A percentile compares a stretch with the other conserved stretches of the same genome.
Evolutionary conservation across 2,888 invertebrate genomes (phyloP).

Genomic region (Apoda limacodes): DNA sequence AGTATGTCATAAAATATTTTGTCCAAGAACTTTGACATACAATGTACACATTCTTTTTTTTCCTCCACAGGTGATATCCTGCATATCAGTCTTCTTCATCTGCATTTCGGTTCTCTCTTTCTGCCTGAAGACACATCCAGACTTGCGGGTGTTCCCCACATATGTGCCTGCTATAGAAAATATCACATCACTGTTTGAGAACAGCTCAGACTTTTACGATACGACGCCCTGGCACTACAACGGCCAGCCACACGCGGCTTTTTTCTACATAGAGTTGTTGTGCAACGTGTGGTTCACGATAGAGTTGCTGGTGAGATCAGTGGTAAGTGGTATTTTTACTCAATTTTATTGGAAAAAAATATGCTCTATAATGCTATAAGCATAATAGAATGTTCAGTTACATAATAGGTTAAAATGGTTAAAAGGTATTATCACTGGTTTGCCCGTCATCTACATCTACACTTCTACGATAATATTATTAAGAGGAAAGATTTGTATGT

Average conservation of each 20-base stretch:
- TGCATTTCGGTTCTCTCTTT: conserved; percentile 95
- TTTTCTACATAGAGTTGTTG: conserved; percentile 92
- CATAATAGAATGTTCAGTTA: too few species aligned
- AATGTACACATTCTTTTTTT: conserved; percentile 6
- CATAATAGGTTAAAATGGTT: too few species aligned
- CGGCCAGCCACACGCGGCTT: conserved; percentile 77
- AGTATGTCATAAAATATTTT: too few species aligned
- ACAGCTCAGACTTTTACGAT: conserved; percentile 22
- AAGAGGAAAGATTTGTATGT: too few species aligned
- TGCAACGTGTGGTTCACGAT: conserved; percentile 98
- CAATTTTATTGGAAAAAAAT: too few species aligned
- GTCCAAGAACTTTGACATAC: too few species aligned
- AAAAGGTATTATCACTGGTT: too few species aligned
- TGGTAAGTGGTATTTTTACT: conserved; percentile 83
- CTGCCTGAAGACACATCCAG: conserved; percentile 96
- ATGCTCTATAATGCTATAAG: too few species aligned
- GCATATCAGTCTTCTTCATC: conserved; percentile 95
- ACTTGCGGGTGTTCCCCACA: conserved; percentile 73
- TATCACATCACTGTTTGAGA: conserved; percentile 19
- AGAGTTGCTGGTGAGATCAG: conserved; percentile 87
- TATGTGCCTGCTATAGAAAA: conserved; percentile 21
- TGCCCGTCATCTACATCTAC: too few species aligned
- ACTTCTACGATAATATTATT: too few species aligned
- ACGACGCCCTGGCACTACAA: conserved; percentile 58
- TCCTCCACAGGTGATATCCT: conserved; percentile 83